Evolutionary conservation across 2,888 invertebrate genomes (phyloP), one percentile per base, ranked within the genome.

Genomic region (Drosophila austrosaltans): DNA sequence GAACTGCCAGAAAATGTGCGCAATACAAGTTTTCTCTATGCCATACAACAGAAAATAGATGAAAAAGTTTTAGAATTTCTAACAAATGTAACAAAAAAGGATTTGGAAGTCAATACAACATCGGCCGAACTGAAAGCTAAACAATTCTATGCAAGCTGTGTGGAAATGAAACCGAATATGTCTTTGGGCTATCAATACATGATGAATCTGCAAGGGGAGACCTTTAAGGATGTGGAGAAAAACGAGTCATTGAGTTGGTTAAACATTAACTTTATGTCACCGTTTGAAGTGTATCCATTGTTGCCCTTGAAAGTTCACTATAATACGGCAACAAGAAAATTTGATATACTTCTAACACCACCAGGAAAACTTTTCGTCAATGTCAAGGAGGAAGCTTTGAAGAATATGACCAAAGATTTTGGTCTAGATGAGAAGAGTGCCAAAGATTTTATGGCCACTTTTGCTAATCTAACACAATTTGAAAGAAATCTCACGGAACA

Each of bases 71-170:
- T 79, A 53, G 74, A 59, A 0, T 89, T 83, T 25, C 74, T 91
- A 8, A 76, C 81, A 16, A 91, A 91, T 63, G 68, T 71, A 4
- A 89, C 82, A 8, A 74, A 76, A 1, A 42, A 48, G 3, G 76
- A 79, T n/a, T 57, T 81, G 64, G 71, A 75, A 0, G 53, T 56
- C 0, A 76, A 77, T 32, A 36, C 39, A 3, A 69, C 84, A 2
- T 81, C 78, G 0, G 84, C 89, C 2, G 91, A 91, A 32, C 63
- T 72, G 0, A 91, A 91, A 16, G 90, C 90, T 1, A 90, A 90
- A 22, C 62, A 75, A 0, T 87, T 91, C 61, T 91, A 75, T n/a
- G 66, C 69, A 8, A 85, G 88, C 0, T 91, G 91, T 16, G 48
- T 90, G 62, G 65, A 76, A 2, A 77, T 81, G 76, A 85, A 86